Conservation (phyloP, 2,797 vertebrate genomes). For the Threskiornis aethiopicus region DNA sequence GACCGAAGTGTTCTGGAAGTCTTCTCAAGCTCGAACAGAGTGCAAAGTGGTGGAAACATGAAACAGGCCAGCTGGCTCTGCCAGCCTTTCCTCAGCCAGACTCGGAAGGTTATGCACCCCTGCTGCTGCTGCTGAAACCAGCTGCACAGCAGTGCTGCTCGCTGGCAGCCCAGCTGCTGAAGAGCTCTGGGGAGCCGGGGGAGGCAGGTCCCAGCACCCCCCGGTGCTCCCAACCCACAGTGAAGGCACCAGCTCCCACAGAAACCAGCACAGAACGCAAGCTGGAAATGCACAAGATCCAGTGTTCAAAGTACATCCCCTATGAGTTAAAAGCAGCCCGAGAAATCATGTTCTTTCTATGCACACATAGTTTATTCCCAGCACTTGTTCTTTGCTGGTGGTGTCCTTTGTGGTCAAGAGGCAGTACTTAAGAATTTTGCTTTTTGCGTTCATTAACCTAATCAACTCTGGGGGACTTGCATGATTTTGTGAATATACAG, state of each 20-base stretch:
- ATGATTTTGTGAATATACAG: background rate
- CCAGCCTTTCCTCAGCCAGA: background rate
- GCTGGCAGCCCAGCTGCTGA: background rate
- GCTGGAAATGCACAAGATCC: background rate
- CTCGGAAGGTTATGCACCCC: accelerated
- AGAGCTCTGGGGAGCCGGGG: background rate
- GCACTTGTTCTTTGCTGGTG: background rate
- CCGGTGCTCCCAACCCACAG: background rate
- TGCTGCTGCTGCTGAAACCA: background rate
- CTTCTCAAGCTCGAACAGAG: background rate
- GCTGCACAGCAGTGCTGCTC: no score
- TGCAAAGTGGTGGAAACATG: background rate
- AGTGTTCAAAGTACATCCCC: no score
- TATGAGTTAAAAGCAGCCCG: background rate
- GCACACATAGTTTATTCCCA: background rate
- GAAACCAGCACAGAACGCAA: background rate
- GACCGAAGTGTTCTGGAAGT: background rate
- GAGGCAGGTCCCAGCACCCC: background rate
- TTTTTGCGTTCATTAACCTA: background rate
- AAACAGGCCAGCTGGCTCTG: background rate
- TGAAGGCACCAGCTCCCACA: accelerated
- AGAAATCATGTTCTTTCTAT: accelerated
- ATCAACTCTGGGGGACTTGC: no score
- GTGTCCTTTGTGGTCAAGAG: background rate
- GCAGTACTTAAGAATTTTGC: background rate